Percentiles rank a stretch among this genome's conserved stretches.
These are phyloP conservation scores for Melanotaenia parkinsoni DNA, from an alignment of 2,797 vertebrate species.

Conservation along the genomic window DNA sequence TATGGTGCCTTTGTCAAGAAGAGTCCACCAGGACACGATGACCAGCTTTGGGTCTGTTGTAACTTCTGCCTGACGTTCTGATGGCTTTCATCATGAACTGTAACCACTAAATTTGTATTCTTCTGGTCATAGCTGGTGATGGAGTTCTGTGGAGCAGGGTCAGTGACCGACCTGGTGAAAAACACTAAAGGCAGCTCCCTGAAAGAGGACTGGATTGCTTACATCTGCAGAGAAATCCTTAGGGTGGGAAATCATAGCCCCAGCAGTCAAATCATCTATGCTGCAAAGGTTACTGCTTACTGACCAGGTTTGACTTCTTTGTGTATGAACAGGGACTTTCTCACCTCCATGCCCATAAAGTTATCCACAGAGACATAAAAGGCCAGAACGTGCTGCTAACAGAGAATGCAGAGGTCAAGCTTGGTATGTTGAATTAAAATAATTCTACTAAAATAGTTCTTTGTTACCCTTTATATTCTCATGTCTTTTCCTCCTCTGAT, in stretches of 20 bases:
- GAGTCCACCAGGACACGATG: slow-evolving; percentile 92
- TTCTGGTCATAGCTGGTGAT: slow-evolving; percentile 88
- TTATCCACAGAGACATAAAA: slow-evolving; percentile 96
- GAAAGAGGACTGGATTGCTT: slow-evolving; percentile 95
- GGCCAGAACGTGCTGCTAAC: slow-evolving; percentile 95
- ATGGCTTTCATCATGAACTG: slow-evolving; percentile 2
- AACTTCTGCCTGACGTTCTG: neutral
- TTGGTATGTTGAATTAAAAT: slow-evolving; percentile 80
- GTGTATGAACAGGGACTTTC: slow-evolving; percentile 86
- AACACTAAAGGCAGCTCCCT: slow-evolving; percentile 94
- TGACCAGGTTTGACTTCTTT: slow-evolving; percentile 30
- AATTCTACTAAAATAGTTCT: neutral
- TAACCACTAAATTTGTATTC: slow-evolving; percentile 28
- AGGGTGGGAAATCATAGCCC: slow-evolving; percentile 77
- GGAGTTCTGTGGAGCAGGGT: slow-evolving; percentile 95
- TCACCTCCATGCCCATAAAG: slow-evolving; percentile 93
- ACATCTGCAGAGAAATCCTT: slow-evolving; percentile 94
- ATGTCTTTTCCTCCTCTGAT: neutral
- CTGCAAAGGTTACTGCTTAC: neutral
- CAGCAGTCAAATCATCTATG: slow-evolving; percentile 4
- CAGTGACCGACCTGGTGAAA: slow-evolving; percentile 93
- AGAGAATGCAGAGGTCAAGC: slow-evolving; percentile 94
- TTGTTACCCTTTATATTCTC: neutral
- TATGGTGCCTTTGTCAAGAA: slow-evolving; percentile 96
- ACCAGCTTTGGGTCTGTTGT: slow-evolving; percentile 92